Percentiles rank a stretch among this genome's conserved stretches.
Evolutionary conservation across 1,140 invertebrate genomes (phyloP).

Genomic region (Tetramorium parvispinum): DNA sequence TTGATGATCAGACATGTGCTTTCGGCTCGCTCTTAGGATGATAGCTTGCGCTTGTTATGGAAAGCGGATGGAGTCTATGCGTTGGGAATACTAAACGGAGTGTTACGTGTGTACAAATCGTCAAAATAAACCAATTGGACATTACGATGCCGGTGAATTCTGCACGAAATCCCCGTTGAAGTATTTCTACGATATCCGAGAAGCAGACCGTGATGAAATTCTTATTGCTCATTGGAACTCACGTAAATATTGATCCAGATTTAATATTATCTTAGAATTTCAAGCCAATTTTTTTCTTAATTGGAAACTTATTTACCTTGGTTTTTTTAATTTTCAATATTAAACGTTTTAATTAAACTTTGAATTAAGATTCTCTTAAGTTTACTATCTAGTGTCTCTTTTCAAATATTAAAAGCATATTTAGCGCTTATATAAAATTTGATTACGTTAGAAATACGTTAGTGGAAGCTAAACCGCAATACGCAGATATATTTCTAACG

Average conservation of each 20-base stretch:
- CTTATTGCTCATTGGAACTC: background rate
- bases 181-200: background rate
- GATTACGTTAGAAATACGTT: background rate
- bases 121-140: background rate
- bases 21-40: background rate
- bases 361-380: background rate
- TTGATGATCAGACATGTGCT: constrained; percentile 9
- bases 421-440: background rate
- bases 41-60: background rate
- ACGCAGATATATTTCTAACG: background rate
- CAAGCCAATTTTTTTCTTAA: background rate
- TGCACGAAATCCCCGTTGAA: background rate
- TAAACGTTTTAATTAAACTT: constrained; percentile 2
- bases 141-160: background rate
- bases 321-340: background rate
- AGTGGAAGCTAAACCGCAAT: background rate
- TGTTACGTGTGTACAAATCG: background rate
- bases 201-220: background rate
- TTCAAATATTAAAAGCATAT: background rate
- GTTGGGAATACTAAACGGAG: background rate
- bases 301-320: background rate
- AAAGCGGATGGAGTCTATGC: background rate
- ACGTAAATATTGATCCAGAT: background rate
- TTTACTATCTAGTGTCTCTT: background rate
- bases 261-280: background rate